Base-by-base conservation (phyloP, 2,888 invertebrate genomes). In the Scelioninae gen. 1 region DNA sequence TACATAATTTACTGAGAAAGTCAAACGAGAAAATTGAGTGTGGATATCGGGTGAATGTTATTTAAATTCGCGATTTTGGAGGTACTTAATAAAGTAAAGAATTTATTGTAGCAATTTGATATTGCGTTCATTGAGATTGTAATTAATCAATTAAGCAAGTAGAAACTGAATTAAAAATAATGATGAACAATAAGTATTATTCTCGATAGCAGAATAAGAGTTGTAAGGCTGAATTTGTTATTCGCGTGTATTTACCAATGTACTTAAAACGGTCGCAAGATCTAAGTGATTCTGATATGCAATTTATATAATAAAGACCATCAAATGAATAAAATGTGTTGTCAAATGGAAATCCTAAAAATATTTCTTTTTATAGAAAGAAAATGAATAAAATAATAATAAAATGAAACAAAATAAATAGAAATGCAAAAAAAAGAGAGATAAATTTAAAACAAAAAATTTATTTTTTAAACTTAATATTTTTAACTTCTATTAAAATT, bases 221-320 rank as follows among this genome's bases (percentile, higher is more conserved):
- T 86, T 84, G 85, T 86, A 89, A 88, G 88, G 87, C 88, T 88
- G 89, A 89, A 85, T 82, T 85, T 83, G 85, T 86, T 83, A 85
- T 83, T 82, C 68, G 77, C 82, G 83, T 75, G 83, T 84, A 83
- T 72, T 60, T 81, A 82, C 82, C 49, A 75, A 45, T 77, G 74
- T 84, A 84, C 78, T 85, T 83, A 85, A 79, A 60, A 5, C 15
- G 63, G 63, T 58, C 38, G 10, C 49, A 29, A 74, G 53, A 74
- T 71, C 71, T 45, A 45, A 74, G 58, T 81, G 76, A 81, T 79
- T 56, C 11, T 49, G 40, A 60, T 47, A 72, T 29, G 32, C 66
- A 79, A 72, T 72, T 79, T 71, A 68, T 69, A 77, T 10, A 32
- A 43, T 62, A 51, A 11, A 23, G n/a, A 76, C 51, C 51, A 63